phyloP scores from a whole-genome alignment of 2,113 vertebrate species.

The Oreocharis arfaki region DNA sequence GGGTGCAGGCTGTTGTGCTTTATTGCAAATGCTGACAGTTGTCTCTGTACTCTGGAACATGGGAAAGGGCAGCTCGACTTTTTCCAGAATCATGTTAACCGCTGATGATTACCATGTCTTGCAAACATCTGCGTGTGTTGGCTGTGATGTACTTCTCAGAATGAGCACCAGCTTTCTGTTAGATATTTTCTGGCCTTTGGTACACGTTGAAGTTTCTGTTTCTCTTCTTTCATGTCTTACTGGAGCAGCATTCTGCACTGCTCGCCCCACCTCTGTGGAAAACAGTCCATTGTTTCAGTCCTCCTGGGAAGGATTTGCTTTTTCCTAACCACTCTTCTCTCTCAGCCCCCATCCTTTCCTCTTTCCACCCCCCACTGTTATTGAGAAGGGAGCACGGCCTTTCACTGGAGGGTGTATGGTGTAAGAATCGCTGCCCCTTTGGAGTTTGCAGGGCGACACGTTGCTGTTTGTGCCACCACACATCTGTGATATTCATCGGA shows the following conservation, averaged over 20 bases:
- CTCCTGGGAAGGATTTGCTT: background rate
- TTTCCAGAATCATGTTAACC: constrained; percentile 15
- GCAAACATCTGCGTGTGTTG: constrained; percentile 1
- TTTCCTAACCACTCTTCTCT: background rate
- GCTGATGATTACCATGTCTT: background rate
- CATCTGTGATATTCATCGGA: background rate
- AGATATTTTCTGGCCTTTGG: background rate
- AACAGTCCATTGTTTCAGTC: background rate
- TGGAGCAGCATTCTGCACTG: background rate
- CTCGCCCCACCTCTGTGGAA: background rate
- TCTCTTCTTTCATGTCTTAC: background rate
- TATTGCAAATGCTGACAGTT: background rate
- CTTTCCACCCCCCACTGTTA: background rate
- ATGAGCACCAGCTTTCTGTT: background rate
- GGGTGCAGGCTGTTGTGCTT: background rate
- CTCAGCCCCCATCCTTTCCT: background rate
- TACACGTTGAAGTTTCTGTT: background rate
- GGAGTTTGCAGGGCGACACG: background rate
- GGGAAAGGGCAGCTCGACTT: constrained; percentile 23
- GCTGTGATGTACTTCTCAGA: background rate
- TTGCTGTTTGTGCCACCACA: background rate
- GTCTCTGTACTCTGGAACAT: constrained; percentile 1
- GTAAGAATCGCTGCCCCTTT: background rate
- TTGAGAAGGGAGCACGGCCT: background rate
- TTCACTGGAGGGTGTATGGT: background rate